These are phyloP conservation scores for Streptopelia turtur DNA, from an alignment of 2,797 vertebrate species.

Conservation along the genomic window DNA sequence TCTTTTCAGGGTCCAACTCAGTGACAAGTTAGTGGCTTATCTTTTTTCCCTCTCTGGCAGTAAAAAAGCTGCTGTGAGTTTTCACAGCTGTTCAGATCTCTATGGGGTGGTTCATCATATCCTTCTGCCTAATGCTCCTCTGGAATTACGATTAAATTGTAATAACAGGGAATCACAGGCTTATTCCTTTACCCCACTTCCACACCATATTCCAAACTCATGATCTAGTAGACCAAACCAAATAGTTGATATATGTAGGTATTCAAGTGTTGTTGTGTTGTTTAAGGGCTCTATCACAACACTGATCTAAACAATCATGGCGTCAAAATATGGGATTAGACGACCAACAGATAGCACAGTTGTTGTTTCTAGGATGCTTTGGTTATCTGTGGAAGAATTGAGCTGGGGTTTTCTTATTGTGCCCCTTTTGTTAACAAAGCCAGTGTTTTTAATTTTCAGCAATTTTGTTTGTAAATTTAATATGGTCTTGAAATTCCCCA, in stretches of 20 bases:
- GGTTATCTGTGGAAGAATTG: not conserved
- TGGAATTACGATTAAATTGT: not conserved
- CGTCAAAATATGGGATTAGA: not conserved
- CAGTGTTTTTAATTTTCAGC: conserved; percentile 22
- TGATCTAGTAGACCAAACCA: not conserved
- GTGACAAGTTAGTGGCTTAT: not conserved
- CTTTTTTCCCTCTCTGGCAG: not conserved
- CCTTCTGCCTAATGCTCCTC: not conserved
- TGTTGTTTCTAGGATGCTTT: not conserved
- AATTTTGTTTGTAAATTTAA: conserved; percentile 51
- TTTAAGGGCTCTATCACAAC: not conserved
- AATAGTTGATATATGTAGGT: not conserved
- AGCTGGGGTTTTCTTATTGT: not conserved
- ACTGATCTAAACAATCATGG: not conserved
- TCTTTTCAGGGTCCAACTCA: not conserved
- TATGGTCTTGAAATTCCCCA: conserved; percentile 45
- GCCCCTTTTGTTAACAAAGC: not conserved
- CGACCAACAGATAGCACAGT: not conserved
- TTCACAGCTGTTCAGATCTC: not conserved
- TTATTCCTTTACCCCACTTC: not conserved
- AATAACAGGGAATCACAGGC: not conserved
- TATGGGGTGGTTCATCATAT: not conserved
- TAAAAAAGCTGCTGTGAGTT: not conserved
- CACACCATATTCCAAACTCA: not conserved
- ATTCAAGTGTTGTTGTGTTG: not conserved